These are phyloP conservation scores for Rhinophrynus dorsalis DNA, from an alignment of 2,797 vertebrate species.

Conservation along the genomic window DNA sequence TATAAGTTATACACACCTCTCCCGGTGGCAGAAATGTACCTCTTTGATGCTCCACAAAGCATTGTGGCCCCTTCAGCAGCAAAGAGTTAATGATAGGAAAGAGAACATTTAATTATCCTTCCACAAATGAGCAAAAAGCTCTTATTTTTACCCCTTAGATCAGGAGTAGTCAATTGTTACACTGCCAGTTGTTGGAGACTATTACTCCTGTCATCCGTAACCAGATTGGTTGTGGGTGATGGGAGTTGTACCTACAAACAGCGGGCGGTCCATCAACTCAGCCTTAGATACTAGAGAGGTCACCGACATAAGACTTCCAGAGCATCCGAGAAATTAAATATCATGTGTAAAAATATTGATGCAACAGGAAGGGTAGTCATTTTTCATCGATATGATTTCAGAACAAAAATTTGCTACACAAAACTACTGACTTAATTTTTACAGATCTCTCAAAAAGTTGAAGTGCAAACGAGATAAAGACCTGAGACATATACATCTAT, in stretches of 20 bases:
- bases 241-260: no score
- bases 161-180: no score
- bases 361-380: neutral
- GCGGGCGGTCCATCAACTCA: no score
- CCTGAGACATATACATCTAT: slow-evolving; percentile 48
- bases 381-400: slow-evolving; percentile 19
- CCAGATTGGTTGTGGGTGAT: no score
- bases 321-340: no score
- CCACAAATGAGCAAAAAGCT: neutral
- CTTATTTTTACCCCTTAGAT: neutral
- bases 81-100: neutral
- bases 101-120: neutral
- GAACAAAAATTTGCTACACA: slow-evolving; percentile 21
- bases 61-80: neutral
- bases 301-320: no score
- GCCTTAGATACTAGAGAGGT: no score
- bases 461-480: slow-evolving; percentile 48
- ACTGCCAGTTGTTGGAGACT: no score
- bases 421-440: slow-evolving; percentile 33
- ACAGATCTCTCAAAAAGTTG: slow-evolving; percentile 40
- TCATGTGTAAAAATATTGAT: neutral
- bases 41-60: neutral
- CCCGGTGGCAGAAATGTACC: neutral
- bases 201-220: no score
- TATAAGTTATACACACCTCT: neutral